phyloP scores from a whole-genome alignment of 2,888 invertebrate genomes.

The Hydriomena furcata region DNA sequence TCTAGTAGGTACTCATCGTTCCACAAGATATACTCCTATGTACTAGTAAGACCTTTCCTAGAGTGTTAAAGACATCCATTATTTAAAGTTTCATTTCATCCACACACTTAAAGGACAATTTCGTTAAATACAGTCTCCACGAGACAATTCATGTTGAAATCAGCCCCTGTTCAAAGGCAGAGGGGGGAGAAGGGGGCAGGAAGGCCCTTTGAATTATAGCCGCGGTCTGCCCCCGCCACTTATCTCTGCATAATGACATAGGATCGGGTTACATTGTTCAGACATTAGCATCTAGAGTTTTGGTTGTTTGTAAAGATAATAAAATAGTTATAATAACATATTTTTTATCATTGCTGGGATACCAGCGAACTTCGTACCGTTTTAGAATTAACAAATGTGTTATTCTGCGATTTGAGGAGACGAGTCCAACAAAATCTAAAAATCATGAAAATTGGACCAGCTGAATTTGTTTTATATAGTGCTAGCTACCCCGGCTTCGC shows the following conservation, averaged over 20 bases:
- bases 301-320: conserved; percentile 4
- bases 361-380: too few species aligned
- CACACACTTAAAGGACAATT: conserved; percentile 36
- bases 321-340: not conserved
- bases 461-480: too few species aligned
- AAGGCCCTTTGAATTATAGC: conserved; percentile 58
- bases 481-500: too few species aligned
- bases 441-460: too few species aligned
- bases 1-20: too few species aligned
- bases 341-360: too few species aligned
- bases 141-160: conserved; percentile 43
- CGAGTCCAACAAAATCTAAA: too few species aligned
- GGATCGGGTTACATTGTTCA: conserved; percentile 60
- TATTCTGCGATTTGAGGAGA: too few species aligned
- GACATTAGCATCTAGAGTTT: conserved; percentile 35
- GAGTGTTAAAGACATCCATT: conserved; percentile 12
- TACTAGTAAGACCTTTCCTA: too few species aligned
- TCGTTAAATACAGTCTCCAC: conserved; percentile 42
- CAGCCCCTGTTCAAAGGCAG: conserved; percentile 36
- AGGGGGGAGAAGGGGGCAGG: conserved; percentile 36
- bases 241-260: conserved; percentile 63
- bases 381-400: too few species aligned
- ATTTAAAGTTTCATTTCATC: conserved; percentile 31
- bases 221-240: conserved; percentile 58
- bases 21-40: too few species aligned